Evolutionary conservation across 2,113 vertebrate genomes (phyloP), one percentile per base, ranked within the genome.

Genomic region (Natator depressus): DNA sequence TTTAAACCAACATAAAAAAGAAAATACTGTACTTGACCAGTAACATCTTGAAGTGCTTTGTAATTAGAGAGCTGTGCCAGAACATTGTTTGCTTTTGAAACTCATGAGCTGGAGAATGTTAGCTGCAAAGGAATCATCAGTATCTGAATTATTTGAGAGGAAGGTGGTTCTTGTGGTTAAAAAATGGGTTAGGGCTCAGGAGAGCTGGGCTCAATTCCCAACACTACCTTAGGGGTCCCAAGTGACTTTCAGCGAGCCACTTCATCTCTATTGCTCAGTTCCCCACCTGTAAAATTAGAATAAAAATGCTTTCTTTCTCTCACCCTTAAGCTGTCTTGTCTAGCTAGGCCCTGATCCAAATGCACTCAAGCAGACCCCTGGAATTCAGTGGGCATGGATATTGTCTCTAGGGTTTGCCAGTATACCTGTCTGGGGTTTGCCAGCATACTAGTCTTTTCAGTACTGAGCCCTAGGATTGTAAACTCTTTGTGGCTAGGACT

Each of bases 11-110:
- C 87, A 75, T 88, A 85, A 80, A 16, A 11, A 8, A 54, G 20
- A 57, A 35, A 51, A 79, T 5, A 2, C 4, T 17, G 2, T 8
- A 3, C 5, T 79, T 11, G 19, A 85, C 27, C 62, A 89, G 84
- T 0, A 2, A 93, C 10, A 82, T 85, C 95, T 51, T 80, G 85
- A 87, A 86, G 27, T 57, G 8, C 14, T 90, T 94, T 14, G 10
- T 93, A 93, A 88, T 94, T 88, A 89, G 12, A 4, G 0, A 94
- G 2, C 78, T 89, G 78, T 55, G 38, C 84, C 2, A 17, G 59
- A 81, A 92, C 2, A 35, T 79, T 25, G 8, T 85, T 85, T 80
- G 57, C 62, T 84, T 89, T 49, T 72, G 25, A 94, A 92, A 93
- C 27, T 75, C 8, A n/a, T 27, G 10, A 84, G 87, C 38, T 51